Evolutionary conservation across 2,797 vertebrate genomes (phyloP), one percentile per base, ranked within the genome.

Genomic region (Hydrolagus colliei): DNA sequence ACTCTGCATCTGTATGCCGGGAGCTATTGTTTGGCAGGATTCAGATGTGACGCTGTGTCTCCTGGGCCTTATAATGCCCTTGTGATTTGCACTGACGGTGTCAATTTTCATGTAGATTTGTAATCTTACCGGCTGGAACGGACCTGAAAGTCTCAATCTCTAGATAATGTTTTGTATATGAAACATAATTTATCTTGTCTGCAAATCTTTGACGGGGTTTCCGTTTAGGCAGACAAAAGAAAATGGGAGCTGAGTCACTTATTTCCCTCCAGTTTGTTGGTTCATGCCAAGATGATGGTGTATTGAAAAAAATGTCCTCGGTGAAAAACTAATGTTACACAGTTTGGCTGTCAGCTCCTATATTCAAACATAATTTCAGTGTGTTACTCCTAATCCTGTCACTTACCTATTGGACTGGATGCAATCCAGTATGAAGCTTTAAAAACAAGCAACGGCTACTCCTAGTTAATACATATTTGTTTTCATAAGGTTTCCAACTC

Each of bases 21-120:
- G 65, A 71, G 65, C 32, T 6, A 20, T 5, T 84, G 9, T 35
- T 68, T 84, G 79, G 79, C 65, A 52, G 16, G 9, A n/a, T 84
- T 71, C 79, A 68, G 63, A 84, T 84, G 63, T 52, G 79, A 84
- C 65, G n/a, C 20, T 11, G 32, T 18, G n/a, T 84, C 79, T 84
- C 79, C 22, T 68, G 79, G 65, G 79, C 13, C 65, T 71, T 71
- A 20, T 41, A 9, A 71, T 68, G 3, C 27, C 79, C 65, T 5
- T 65, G 41, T 14, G 9, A 68, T 84, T 63, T 68, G 79, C 71
- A 71, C 65, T 84, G 9, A 84, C 71, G 27, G 32, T 67, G 79
- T 20, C 79, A 27, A 35, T 84, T 84, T 18, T 35, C 32, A 41
- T 20, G 32, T 67, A 10, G 22, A 9, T 10, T 68, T 71, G 20